These are phyloP conservation scores for Dynastes hyllus DNA, from an alignment of 2,888 invertebrate genomes.

Conservation along the genomic window DNA sequence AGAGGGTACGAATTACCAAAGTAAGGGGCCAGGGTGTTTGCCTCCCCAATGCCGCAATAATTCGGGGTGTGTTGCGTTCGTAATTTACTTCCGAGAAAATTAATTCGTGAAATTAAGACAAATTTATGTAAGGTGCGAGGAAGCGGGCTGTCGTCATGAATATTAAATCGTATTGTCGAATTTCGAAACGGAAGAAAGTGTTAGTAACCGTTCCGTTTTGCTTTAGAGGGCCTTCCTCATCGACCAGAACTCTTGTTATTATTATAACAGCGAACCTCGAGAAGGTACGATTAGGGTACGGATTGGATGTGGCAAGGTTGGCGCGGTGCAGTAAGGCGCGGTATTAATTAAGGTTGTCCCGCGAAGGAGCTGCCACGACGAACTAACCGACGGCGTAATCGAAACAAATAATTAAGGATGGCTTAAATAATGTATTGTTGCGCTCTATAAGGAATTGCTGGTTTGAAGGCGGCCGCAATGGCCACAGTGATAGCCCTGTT, in stretches of 20 bases:
- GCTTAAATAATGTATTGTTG: conserved; percentile 1
- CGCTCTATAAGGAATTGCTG: not conserved
- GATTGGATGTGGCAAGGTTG: not conserved
- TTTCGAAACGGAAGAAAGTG: conserved; percentile 4
- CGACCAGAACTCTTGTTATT: not conserved
- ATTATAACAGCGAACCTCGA: not conserved
- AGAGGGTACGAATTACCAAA: not conserved
- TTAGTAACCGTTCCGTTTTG: conserved; percentile 11
- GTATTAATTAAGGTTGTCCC: not conserved
- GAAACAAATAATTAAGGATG: conserved; percentile 12
- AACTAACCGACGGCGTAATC: conserved; percentile 11
- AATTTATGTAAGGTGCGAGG: conserved; percentile 24
- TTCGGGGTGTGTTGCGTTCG: conserved; percentile 8
- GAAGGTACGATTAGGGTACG: not conserved
- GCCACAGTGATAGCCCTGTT: too few species aligned
- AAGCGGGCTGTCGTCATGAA: conserved; percentile 21
- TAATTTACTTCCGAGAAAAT: conserved; percentile 35
- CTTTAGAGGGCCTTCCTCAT: not conserved
- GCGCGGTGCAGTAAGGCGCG: not conserved
- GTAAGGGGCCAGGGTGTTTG: not conserved
- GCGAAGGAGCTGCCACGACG: not conserved
- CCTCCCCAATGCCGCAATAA: conserved; percentile 21
- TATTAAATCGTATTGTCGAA: conserved; percentile 34
- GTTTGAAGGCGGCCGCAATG: not conserved
- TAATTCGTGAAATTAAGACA: conserved; percentile 37